Evolutionary conservation across 2,888 invertebrate genomes (phyloP), one percentile per base, ranked within the genome.

Genomic region (Oscheius sp.): DNA sequence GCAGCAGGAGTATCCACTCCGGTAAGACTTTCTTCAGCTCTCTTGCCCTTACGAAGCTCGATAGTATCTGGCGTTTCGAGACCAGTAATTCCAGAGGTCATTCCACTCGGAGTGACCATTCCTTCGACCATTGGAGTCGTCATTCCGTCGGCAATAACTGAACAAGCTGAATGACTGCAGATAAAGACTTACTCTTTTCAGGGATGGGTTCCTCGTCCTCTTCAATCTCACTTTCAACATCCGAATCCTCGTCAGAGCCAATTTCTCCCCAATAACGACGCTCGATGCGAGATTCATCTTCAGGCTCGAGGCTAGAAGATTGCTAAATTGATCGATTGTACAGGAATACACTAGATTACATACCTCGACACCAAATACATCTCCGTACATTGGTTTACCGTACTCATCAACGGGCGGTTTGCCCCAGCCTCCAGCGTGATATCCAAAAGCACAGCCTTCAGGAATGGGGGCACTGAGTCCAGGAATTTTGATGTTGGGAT

Each of bases 391-490:
- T 0, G 99, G 99, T 90, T 96, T 94, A 51, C 99, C 99, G 78
- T 93, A 94, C 90, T 98, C 98, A 90, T 99, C 99, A 0, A 99
- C 99, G 0, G 99, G 99, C 11, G 99, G 99, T 90, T 99, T 99
- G 76, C 99, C 98, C 98, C 98, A 99, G 32, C 98, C 98, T 53
- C 96, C 99, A 0, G 98, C 97, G 91, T 99, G 98, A 90, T 99
- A 99, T 29, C 99, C 99, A 90, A 99, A 99, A 0, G 96, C 94
- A 89, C 97, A 98, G 1, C 94, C 89, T 86, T 91, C 98, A 0
- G 99, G 99, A 86, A 99, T 99, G 0, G 98, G 96, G 1, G 97
- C 96, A 91, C 98, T 99, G 4, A 99, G 91, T 0, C 70, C 70
- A 10, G 77, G 78, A 71, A 99, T 96, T 91, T 97, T 98, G 37